phyloP scores from a whole-genome alignment of 2,113 vertebrate genomes.

The Zootoca vivipara region DNA sequence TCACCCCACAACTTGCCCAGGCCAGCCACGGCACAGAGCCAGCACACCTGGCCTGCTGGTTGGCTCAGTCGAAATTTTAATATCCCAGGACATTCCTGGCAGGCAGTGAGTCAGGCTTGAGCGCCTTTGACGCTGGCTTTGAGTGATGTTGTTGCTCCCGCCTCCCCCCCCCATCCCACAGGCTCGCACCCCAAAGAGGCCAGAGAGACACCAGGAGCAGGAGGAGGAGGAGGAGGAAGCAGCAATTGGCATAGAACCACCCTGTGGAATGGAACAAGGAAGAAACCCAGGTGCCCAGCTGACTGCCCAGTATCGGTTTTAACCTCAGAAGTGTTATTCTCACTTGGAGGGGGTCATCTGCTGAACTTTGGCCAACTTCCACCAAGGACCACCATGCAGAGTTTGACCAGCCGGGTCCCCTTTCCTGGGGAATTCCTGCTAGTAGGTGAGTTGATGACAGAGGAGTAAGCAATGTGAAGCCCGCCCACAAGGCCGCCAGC shows the following conservation, averaged over 20 bases:
- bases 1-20: too few relatives aligned
- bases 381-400: not conserved
- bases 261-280: not conserved
- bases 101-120: not conserved
- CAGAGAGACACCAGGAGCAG: not conserved
- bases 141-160: too few relatives aligned
- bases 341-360: not conserved
- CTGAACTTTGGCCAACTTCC: too few relatives aligned
- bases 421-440: not conserved
- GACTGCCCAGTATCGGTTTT: not conserved
- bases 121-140: not conserved
- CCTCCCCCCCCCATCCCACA: not conserved
- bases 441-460: not conserved
- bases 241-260: too few relatives aligned
- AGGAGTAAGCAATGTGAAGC: too few relatives aligned
- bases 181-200: not conserved
- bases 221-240: not conserved
- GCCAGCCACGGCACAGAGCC: not conserved
- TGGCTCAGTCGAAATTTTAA: not conserved
- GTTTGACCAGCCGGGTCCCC: not conserved
- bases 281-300: not conserved
- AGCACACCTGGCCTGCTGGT: not conserved
- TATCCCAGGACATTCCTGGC: constrained; percentile 1
- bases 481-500: not conserved
- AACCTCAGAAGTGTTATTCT: too few relatives aligned